Percentiles rank a stretch among this genome's conserved stretches.
These are phyloP conservation scores for Raja brachyura DNA, from an alignment of 2,113 vertebrate genomes.

Conservation along the genomic window DNA sequence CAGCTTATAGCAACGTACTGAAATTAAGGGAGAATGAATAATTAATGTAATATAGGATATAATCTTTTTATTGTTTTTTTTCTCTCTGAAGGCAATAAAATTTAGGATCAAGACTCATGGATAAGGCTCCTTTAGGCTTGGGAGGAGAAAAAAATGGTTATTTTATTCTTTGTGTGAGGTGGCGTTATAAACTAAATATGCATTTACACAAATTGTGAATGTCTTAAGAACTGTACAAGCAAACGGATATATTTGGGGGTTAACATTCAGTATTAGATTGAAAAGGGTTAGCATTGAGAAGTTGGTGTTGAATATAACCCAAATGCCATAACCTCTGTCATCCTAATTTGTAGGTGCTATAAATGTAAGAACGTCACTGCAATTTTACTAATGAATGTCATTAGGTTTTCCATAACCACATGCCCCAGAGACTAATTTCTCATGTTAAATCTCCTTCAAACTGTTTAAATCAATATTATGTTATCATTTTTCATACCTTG, in stretches of 20 bases:
- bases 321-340: slow-evolving; percentile 40
- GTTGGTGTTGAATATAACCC: slow-evolving; percentile 10
- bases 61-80: neutral
- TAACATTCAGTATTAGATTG: neutral
- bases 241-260: neutral
- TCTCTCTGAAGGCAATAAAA: neutral
- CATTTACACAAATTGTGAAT: neutral
- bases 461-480: slow-evolving; percentile 48
- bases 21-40: neutral
- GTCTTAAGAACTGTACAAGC: neutral
- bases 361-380: slow-evolving; percentile 44
- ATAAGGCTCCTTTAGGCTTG: neutral
- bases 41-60: neutral
- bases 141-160: neutral
- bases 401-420: slow-evolving; percentile 43
- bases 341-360: slow-evolving; percentile 42
- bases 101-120: neutral
- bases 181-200: neutral
- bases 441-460: slow-evolving; percentile 42
- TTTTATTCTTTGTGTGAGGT: neutral
- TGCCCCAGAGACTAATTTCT: slow-evolving; percentile 43
- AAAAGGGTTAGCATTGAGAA: neutral
- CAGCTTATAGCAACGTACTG: neutral
- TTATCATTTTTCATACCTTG: slow-evolving; percentile 43
- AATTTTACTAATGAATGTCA: slow-evolving; percentile 51